Evolutionary conservation across 2,888 invertebrate genomes (phyloP), one percentile per base, ranked within the genome.

Genomic region (Tanytarsus gracilentus): DNA sequence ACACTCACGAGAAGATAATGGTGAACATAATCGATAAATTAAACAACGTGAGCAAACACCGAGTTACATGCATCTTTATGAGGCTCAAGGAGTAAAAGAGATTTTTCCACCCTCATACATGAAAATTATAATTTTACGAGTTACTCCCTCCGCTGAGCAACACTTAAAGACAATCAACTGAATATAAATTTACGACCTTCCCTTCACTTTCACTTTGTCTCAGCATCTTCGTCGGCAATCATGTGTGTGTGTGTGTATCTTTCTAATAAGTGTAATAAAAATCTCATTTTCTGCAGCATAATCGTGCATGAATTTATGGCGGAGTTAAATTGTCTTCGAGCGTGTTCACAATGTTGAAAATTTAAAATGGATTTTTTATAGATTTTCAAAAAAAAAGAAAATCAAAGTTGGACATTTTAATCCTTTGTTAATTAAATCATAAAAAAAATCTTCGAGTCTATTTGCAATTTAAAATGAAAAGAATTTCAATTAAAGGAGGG

Each of bases 261-360:
- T 39, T 55, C 55, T 55, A 55, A 55, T 55, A 55, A 55, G 55
- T 33, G 16, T 55, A 55, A 55, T 55, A 55, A 55, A 55, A 55
- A 55, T 55, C 55, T 55, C 55, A 55, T 55, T 55, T 49, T 49
- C 49, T 36, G 36, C 18, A 53, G 14, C 53, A 53, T 53, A 53
- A 53, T 53, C 53, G 53, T 30, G 53, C 53, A 53, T 53, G 53
- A 53, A 36, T 33, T 53, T 53, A 49, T 49, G 49, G 25, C 26
- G 18, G 18, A 44, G 49, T 49, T 49, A 49, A 49, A 49, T 26
- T 49, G 49, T 26, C 30, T 29, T 11, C 51, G 16, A 29, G 21
- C 8, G 48, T 6, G 11, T 8, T 8, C 30, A 6, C 8, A 48
- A 23, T 48, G 48, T 11, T 9, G 23, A 48, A 23, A 48, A 48